phyloP scores from a whole-genome alignment of 2,888 invertebrate species.

The Corbicula japonica region DNA sequence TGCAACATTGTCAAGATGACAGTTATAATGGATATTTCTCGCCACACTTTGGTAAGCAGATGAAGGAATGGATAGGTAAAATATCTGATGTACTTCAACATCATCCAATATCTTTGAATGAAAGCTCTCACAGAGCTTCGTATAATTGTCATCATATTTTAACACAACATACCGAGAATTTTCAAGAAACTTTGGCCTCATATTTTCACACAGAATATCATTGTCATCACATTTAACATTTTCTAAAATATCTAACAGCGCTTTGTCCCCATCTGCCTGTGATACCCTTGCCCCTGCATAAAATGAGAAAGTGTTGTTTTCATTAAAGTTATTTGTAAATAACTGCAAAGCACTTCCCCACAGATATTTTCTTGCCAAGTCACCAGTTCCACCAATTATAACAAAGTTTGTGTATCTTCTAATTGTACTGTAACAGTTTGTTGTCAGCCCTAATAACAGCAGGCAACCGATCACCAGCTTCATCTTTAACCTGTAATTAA shows the following conservation, averaged over 20 bases:
- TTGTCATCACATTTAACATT: constrained; percentile 70
- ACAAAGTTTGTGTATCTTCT: constrained; percentile 76
- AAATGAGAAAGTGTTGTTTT: constrained; percentile 78
- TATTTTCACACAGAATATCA: constrained; percentile 71
- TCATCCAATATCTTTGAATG: not conserved
- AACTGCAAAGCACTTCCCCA: constrained; percentile 82
- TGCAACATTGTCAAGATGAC: constrained; percentile 44
- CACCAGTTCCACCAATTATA: constrained; percentile 82
- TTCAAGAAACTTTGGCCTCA: constrained; percentile 76
- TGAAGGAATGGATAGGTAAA: constrained; percentile 84
- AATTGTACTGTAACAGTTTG: too few relatives aligned
- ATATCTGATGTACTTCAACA: constrained; percentile 72
- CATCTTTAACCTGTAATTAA: too few relatives aligned
- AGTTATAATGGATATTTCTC: constrained; percentile 66
- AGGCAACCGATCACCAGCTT: too few relatives aligned
- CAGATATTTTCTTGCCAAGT: constrained; percentile 84
- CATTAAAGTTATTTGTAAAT: constrained; percentile 57
- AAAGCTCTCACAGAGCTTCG: constrained; percentile 65
- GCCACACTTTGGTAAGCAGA: constrained; percentile 74
- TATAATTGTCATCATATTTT: constrained; percentile 76
- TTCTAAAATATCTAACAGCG: constrained; percentile 75
- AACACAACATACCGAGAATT: constrained; percentile 77
- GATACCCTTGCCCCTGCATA: constrained; percentile 75
- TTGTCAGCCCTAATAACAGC: too few relatives aligned
- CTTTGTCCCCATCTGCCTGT: constrained; percentile 66